These are phyloP conservation scores for Allophyes oxyacanthae DNA, from an alignment of 2,888 invertebrate genomes.

Conservation along the genomic window DNA sequence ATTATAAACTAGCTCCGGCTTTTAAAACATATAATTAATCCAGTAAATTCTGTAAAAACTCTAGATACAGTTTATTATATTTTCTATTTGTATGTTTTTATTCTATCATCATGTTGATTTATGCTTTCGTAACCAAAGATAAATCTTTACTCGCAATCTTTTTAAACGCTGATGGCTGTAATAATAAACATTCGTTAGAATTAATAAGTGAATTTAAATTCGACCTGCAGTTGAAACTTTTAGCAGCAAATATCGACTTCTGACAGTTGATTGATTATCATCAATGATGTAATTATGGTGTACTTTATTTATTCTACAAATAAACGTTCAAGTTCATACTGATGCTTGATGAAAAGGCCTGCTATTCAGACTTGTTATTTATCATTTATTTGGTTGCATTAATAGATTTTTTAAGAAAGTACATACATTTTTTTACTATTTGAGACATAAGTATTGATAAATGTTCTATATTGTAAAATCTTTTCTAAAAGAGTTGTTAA, in stretches of 20 bases:
- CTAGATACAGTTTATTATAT: constrained; percentile 36
- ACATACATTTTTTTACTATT: too few species aligned
- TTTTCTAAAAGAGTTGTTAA: background rate
- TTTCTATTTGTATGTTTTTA: constrained; percentile 39
- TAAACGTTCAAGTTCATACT: constrained; percentile 20
- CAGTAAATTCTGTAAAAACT: constrained; percentile 42
- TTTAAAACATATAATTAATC: constrained; percentile 62
- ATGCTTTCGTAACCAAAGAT: constrained; percentile 44
- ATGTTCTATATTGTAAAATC: background rate
- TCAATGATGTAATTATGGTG: constrained; percentile 26
- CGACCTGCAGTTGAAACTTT: constrained; percentile 28
- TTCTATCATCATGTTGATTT: constrained; percentile 46
- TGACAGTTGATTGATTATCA: constrained; percentile 53
- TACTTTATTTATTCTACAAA: constrained; percentile 27
- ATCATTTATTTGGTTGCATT: constrained; percentile 21
- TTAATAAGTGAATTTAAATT: constrained; percentile 30
- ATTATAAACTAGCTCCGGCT: constrained; percentile 61
- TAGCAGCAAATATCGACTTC: constrained; percentile 34
- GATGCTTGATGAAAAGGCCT: constrained; percentile 43
- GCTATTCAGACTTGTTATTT: constrained; percentile 13
- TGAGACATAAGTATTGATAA: background rate
- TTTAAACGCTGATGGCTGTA: constrained; percentile 24
- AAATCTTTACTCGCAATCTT: constrained; percentile 39
- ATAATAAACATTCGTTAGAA: constrained; percentile 29
- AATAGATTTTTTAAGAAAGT: too few species aligned